Conservation (phyloP, 2,113 vertebrate genomes). For the Brienomyrus longianalis region DNA sequence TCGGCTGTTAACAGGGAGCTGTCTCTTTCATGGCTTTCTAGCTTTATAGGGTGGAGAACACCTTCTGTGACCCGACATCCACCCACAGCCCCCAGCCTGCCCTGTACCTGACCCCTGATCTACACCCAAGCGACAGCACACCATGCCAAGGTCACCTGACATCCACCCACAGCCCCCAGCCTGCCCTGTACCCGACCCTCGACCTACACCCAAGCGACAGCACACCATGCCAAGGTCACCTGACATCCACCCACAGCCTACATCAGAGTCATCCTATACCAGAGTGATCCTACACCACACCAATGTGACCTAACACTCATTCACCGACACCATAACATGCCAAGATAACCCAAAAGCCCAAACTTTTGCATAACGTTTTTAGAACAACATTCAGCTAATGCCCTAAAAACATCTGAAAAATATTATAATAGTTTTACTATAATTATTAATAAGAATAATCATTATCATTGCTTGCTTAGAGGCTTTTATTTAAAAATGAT, state of each 20-base stretch:
- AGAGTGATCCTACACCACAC: too few species aligned
- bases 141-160: not conserved
- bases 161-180: not conserved
- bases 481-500: not conserved
- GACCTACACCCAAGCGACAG: not conserved
- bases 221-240: too few species aligned
- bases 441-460: too few species aligned
- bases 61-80: not conserved
- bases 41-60: not conserved
- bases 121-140: not conserved
- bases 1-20: not conserved
- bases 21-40: not conserved
- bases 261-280: too few species aligned
- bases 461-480: not conserved
- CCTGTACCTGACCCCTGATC: not conserved
- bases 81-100: not conserved
- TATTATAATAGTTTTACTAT: not conserved
- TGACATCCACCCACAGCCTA: not conserved
- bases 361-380: too few species aligned
- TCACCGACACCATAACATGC: not conserved
- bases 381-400: too few species aligned
- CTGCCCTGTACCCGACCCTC: not conserved
- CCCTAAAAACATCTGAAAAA: not conserved
- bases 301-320: too few species aligned
- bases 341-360: not conserved